Conservation (phyloP, 2,113 vertebrate genomes). For the Glareola pratincola region DNA sequence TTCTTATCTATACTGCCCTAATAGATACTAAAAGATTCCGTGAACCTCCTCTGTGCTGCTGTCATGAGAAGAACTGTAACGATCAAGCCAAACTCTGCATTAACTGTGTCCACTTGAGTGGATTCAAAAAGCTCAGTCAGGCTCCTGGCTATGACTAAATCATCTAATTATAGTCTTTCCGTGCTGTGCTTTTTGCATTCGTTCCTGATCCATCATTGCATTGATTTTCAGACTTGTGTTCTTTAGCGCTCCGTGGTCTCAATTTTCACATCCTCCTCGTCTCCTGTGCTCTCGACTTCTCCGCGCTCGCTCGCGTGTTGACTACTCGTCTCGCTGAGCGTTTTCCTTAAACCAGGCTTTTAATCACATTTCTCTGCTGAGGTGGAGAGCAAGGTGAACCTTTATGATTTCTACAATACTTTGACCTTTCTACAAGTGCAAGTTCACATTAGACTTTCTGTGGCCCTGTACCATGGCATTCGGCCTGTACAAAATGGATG, state of each 20-base stretch:
- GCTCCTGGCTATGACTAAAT: slow-evolving; percentile 57
- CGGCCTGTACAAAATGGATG: neutral
- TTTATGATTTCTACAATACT: neutral
- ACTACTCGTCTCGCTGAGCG: neutral
- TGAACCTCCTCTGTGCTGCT: neutral
- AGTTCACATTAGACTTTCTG: neutral
- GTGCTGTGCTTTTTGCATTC: slow-evolving; percentile 50
- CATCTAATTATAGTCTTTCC: slow-evolving; percentile 61
- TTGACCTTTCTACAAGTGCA: neutral
- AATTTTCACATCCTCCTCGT: slow-evolving; percentile 27
- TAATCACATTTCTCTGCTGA: neutral
- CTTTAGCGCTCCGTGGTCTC: slow-evolving; percentile 20
- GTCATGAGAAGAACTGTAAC: neutral
- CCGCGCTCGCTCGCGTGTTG: neutral
- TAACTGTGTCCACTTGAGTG: slow-evolving; percentile 54
- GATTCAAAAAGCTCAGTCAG: slow-evolving; percentile 57
- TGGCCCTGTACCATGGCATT: neutral
- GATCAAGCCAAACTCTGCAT: slow-evolving; percentile 5
- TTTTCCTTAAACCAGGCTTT: neutral
- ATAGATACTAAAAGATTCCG: neutral
- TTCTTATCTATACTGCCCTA: neutral
- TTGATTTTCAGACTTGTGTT: slow-evolving; percentile 54
- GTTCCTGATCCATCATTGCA: slow-evolving; percentile 43
- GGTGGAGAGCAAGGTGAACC: neutral
- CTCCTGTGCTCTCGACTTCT: neutral